Conservation (phyloP, 1,140 invertebrate genomes). For the Caenorhabditis tropicalis region DNA sequence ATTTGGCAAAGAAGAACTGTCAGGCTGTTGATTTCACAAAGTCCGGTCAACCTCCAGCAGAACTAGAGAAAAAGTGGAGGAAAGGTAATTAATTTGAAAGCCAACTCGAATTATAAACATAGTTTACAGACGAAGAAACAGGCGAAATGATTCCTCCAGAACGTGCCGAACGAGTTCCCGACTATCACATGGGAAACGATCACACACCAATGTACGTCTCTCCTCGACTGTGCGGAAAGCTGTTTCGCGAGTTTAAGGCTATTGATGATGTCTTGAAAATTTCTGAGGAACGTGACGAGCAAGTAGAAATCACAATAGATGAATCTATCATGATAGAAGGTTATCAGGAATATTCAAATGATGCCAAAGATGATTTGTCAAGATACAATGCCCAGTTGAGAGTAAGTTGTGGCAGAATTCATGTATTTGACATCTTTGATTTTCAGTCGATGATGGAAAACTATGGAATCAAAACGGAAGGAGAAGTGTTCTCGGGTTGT, state of each 20-base stretch:
- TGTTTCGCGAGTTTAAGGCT: slow-evolving; percentile 31
- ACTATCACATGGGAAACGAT: slow-evolving; percentile 65
- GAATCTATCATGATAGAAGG: neutral
- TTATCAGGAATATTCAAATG: slow-evolving; percentile 50
- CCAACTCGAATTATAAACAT: neutral
- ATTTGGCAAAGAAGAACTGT: slow-evolving; percentile 62
- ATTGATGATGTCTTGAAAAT: slow-evolving; percentile 52
- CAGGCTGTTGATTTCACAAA: slow-evolving; percentile 69
- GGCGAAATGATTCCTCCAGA: slow-evolving; percentile 54
- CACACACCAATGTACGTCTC: slow-evolving; percentile 60
- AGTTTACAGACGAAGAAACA: slow-evolving; percentile 26
- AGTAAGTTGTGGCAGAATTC: too few species aligned
- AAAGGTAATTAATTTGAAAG: slow-evolving; percentile 38
- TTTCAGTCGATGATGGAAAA: slow-evolving; percentile 58
- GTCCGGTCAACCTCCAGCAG: slow-evolving; percentile 57
- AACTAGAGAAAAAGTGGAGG: slow-evolving; percentile 47
- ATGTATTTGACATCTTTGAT: too few species aligned
- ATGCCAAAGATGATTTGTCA: slow-evolving; percentile 44
- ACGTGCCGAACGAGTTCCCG: slow-evolving; percentile 57
- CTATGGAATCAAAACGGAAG: slow-evolving; percentile 65
- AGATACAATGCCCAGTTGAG: slow-evolving; percentile 60
- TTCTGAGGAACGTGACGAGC: slow-evolving; percentile 54
- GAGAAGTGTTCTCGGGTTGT: slow-evolving; percentile 60
- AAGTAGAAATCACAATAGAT: slow-evolving; percentile 60
- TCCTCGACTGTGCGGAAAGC: slow-evolving; percentile 19